Evolutionary conservation across 2,113 vertebrate species (phyloP).

Genomic region (Synodontis membranacea): DNA sequence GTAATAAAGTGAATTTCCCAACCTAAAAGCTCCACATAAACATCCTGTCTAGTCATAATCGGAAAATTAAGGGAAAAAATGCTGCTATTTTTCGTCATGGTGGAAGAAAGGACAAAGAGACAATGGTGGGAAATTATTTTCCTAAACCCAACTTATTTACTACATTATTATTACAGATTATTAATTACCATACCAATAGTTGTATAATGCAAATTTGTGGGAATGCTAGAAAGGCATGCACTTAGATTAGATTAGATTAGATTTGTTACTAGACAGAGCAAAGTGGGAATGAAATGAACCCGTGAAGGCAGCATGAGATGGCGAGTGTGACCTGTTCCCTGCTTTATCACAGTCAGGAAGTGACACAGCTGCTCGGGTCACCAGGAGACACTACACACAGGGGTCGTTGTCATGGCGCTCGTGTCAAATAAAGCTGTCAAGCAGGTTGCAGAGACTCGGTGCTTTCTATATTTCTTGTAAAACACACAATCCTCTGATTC

Average conservation of each 20-base stretch:
- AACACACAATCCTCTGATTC: slow-evolving; percentile 14
- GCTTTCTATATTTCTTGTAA: slow-evolving; percentile 7
- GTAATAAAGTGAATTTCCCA: neutral
- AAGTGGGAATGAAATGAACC: neutral
- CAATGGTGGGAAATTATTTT: neutral
- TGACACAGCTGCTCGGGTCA: slow-evolving; percentile 77
- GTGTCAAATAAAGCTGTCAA: slow-evolving; percentile 59
- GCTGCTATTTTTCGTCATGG: neutral
- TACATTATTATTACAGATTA: neutral
- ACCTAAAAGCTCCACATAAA: slow-evolving; percentile 2
- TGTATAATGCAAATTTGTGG: neutral
- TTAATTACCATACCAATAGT: neutral
- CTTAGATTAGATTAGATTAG: neutral
- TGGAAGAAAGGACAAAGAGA: neutral
- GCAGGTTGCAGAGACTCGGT: slow-evolving; percentile 44
- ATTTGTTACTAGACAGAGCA: neutral
- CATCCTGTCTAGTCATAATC: slow-evolving; percentile 1
- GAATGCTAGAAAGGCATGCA: neutral
- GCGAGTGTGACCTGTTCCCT: slow-evolving; percentile 55
- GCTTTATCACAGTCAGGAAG: slow-evolving; percentile 70
- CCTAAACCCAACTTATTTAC: neutral
- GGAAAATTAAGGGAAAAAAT: neutral
- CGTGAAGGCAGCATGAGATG: neutral
- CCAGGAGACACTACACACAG: slow-evolving; percentile 61
- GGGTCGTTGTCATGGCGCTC: slow-evolving; percentile 68